A percentile compares a stretch with the other conserved stretches of the same genome.
Evolutionary conservation across 2,113 vertebrate genomes (phyloP).

Genomic region (Phasianus colchicus): DNA sequence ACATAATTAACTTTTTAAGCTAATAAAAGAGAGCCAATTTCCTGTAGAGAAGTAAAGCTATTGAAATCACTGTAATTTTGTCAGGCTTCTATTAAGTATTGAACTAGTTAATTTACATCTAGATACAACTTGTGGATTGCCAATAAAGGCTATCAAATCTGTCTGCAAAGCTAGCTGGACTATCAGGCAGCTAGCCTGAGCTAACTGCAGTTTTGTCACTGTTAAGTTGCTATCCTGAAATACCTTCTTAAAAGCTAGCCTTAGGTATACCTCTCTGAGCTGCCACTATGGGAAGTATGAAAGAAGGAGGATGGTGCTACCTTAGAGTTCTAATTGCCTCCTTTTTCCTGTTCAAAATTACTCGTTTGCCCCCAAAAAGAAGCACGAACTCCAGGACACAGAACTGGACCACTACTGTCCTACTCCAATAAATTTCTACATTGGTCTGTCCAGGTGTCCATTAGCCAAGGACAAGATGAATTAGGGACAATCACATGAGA

Average conservation of each 20-base stretch:
- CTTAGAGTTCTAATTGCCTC: background rate
- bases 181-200: background rate
- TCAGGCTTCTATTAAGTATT: constrained; percentile 7
- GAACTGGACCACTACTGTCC: background rate
- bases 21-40: constrained; percentile 3
- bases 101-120: constrained; percentile 25
- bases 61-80: constrained; percentile 15
- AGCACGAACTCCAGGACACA: background rate
- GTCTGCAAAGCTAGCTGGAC: background rate
- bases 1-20: background rate
- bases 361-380: background rate
- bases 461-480: constrained; percentile 49
- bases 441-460: constrained; percentile 1
- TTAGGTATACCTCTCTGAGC: background rate
- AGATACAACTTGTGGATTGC: background rate
- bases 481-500: constrained; percentile 28
- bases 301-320: background rate
- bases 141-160: background rate
- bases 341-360: background rate
- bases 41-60: background rate
- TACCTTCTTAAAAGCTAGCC: background rate
- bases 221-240: background rate
- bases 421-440: background rate
- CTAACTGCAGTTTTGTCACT: background rate
- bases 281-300: background rate